A percentile compares a stretch with the other conserved stretches of the same genome.
phyloP scores from a whole-genome alignment of 64 coral and sea anemone species.

The Exaiptasia diaphana region DNA sequence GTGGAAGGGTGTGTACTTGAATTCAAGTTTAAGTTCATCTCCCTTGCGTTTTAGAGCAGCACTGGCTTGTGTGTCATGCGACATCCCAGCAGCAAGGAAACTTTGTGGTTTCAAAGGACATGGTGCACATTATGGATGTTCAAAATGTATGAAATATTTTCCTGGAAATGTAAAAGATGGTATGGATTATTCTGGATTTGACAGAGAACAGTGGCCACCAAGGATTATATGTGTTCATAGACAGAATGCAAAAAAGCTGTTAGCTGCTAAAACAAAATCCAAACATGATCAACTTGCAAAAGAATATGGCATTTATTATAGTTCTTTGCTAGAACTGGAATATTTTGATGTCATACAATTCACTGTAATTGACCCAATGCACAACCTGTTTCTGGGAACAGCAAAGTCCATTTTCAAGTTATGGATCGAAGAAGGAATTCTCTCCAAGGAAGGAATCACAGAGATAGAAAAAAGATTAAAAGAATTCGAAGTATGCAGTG shows the following conservation, averaged over 20 bases:
- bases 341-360: conserved; percentile 31
- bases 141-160: not conserved
- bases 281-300: not conserved
- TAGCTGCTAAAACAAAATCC: conserved; percentile 1
- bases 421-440: conserved; percentile 19
- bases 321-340: conserved; percentile 26
- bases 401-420: conserved; percentile 16
- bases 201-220: conserved; percentile 12
- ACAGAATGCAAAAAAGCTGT: not conserved
- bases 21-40: not conserved
- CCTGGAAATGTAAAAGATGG: not conserved
- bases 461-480: conserved; percentile 8
- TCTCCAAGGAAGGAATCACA: not conserved
- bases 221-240: not conserved
- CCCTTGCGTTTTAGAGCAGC: not conserved
- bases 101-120: not conserved
- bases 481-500: not conserved
- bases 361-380: conserved; percentile 31
- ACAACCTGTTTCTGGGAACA: conserved; percentile 38
- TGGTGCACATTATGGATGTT: not conserved
- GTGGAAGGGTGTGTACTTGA: conserved; percentile 15
- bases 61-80: not conserved
- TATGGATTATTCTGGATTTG: conserved; percentile 13
- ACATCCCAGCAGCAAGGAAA: not conserved
- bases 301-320: conserved; percentile 2